phyloP scores from a whole-genome alignment of 2,888 invertebrate genomes.

The Ochropleura leucogaster region DNA sequence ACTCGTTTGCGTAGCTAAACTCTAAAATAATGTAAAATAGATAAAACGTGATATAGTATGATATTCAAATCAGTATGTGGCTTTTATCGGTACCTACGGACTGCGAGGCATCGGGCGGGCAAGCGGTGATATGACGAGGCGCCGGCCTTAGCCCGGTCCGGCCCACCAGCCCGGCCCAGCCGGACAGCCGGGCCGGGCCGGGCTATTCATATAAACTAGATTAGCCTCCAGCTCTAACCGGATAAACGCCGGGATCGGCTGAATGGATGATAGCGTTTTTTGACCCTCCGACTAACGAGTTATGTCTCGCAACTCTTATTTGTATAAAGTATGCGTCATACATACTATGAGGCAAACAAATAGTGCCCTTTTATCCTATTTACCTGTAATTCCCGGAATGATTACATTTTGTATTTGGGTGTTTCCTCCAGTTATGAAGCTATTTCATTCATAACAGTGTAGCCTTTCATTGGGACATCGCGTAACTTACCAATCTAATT shows the following conservation, averaged over 20 bases:
- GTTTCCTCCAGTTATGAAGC: background rate
- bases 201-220: slow-evolving; percentile 48
- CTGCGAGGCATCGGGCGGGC: background rate
- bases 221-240: slow-evolving; percentile 54
- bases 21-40: slow-evolving; percentile 24
- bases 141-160: background rate
- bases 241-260: slow-evolving; percentile 40
- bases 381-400: background rate
- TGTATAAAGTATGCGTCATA: background rate
- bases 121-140: background rate
- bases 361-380: background rate
- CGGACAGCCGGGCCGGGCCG: background rate
- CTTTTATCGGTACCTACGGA: background rate
- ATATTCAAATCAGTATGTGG: slow-evolving; percentile 5
- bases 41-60: slow-evolving; percentile 5
- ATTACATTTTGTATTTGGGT: background rate
- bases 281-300: slow-evolving; percentile 15
- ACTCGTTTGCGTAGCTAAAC: background rate
- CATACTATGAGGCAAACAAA: background rate
- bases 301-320: slow-evolving; percentile 5
- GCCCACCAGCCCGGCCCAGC: background rate
- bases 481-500: background rate
- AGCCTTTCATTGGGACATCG: background rate
- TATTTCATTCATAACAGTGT: too few species aligned
- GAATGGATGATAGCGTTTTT: slow-evolving; percentile 38